Evolutionary conservation across 2,113 vertebrate species (phyloP), one percentile per base, ranked within the genome.

Genomic region (Tyrannus savana): DNA sequence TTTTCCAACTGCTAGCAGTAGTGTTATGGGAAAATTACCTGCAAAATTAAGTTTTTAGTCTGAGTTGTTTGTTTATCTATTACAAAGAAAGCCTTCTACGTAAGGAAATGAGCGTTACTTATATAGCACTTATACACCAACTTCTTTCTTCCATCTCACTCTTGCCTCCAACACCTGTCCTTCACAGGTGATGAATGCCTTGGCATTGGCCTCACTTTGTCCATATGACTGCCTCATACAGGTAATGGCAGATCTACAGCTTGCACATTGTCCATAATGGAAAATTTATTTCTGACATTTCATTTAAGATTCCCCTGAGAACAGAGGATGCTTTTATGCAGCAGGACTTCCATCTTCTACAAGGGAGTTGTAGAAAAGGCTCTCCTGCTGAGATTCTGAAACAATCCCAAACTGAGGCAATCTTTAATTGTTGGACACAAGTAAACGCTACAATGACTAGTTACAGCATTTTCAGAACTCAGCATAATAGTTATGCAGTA

Each of bases 351-450:
- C 25, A 58, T 50, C 39, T 76, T 62, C 71, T 92, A 59, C 46
- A 83, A 44, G 64, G 19, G 13, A 67, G n/a, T 2, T 64, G 50
- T 1, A 72, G 66, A 87, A 77, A 92, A 79, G 37, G 23, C 41
- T 68, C 37, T 79, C 79, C 75, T 79, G 80, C 71, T 69, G 52
- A 96, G 82, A 69, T 71, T 55, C 37, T 52, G 71, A 86, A 88
- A 93, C 66, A 84, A 91, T 94, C 76, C 63, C 72, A 47, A 82
- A 79, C 62, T 75, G 68, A 55, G 63, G 69, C 66, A 87, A 75
- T 62, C 89, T 91, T 95, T 96, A 96, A 96, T 94, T 96, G 94
- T 76, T 90, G 87, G 69, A 55, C 55, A 35, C 18, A 93, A 96
- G 82, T 66, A 90, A 91, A 91, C 37, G 41, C 87, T 86, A 49